Evolutionary conservation across 2,113 vertebrate species (phyloP), one percentile per base, ranked within the genome.

Genomic region (Bubo blakistoni): DNA sequence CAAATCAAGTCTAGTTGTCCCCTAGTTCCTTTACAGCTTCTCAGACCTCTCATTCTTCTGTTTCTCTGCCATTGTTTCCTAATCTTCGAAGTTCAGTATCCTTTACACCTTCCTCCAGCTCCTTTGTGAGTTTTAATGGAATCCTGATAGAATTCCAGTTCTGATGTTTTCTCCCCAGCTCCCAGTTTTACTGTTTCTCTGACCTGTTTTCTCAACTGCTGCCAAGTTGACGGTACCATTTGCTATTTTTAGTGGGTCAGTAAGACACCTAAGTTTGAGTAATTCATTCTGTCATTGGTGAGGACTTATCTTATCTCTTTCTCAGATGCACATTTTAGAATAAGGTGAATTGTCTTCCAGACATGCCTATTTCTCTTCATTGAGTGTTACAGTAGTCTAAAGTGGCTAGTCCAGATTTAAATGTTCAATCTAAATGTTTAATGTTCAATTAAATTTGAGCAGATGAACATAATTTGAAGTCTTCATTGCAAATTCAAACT

Each of bases 391-490:
- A 59, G 51, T 59, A 77, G 27, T 77, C 19, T 88, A 11, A 83
- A 96, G 69, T 70, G 59, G 47, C 36, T 74, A 81, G 65, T 94
- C 95, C 47, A 81, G 61, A 74, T 95, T 66, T 63, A 89, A 84
- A 88, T 86, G 32, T 55, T 92, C 59, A 66, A 51, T 94, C 88
- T 95, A 66, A 83, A 67, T 84, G 55, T 71, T 91, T 86, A 88
- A 74, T 74, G 55, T 91, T 91, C 51, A 88, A 55, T 89, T 91
- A 95, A 70, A 81, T 81, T 90, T 82, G 57, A 79, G 71, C 42
- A 94, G 90, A 95, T 32, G 8, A 61, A 14, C 25, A 80, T 61
- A 0, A 83, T 90, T 90, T 90, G 58, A 93, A 77, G 19, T 46
- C 49, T 83, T 27, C 32, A 58, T 59, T 82, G 34, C 47, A 69